A percentile compares a stretch with the other conserved stretches of the same genome.
Evolutionary conservation across 2,888 invertebrate genomes (phyloP).

Genomic region (Eugnorisma glareosa): DNA sequence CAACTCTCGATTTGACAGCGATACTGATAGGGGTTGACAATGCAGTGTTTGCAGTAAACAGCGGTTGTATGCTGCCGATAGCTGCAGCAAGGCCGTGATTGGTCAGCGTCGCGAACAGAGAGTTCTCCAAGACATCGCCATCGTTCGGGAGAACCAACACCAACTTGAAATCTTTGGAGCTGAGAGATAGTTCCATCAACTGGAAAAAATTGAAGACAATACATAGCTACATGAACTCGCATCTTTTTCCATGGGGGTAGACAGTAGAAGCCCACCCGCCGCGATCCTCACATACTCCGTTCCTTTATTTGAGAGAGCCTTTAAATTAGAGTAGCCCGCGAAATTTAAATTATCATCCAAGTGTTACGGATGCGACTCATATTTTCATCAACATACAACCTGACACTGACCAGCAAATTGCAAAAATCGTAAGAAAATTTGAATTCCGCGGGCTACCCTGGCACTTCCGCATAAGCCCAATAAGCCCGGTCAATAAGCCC

Average conservation of each 20-base stretch:
- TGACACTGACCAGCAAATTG: no score
- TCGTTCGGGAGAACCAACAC: slow-evolving; percentile 70
- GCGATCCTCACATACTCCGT: no score
- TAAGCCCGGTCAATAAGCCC: no score
- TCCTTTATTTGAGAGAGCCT: not conserved
- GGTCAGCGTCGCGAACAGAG: slow-evolving; percentile 50
- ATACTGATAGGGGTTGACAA: slow-evolving; percentile 42
- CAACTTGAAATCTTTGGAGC: slow-evolving; percentile 62
- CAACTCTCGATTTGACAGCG: slow-evolving; percentile 35
- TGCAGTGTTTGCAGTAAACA: slow-evolving; percentile 45
- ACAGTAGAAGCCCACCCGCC: not conserved
- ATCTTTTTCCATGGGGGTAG: not conserved
- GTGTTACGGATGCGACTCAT: no score
- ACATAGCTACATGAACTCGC: not conserved
- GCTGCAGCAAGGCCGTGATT: slow-evolving; percentile 53
- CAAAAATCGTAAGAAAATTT: no score
- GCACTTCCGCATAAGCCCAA: no score
- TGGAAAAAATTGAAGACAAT: slow-evolving; percentile 30
- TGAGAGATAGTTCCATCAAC: slow-evolving; percentile 69
- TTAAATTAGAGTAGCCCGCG: no score
- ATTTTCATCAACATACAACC: no score
- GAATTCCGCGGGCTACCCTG: no score
- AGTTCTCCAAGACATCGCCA: slow-evolving; percentile 46
- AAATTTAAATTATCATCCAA: no score
- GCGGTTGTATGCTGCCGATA: slow-evolving; percentile 54